phyloP scores from a whole-genome alignment of 2,113 vertebrate species.

The Herpetotheres cachinnans region DNA sequence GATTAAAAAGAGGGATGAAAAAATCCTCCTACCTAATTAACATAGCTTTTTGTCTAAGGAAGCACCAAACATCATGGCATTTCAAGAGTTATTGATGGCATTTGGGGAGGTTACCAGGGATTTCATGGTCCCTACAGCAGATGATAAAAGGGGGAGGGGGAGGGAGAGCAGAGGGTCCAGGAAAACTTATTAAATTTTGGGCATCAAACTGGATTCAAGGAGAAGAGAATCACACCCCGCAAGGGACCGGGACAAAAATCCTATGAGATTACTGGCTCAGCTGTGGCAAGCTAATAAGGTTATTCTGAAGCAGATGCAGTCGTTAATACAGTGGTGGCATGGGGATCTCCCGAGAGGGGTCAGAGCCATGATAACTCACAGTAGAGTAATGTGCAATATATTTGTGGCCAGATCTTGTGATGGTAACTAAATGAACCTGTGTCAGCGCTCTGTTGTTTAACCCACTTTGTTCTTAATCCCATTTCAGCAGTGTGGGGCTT shows the following conservation, averaged over 20 bases:
- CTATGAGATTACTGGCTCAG: slow-evolving; percentile 80
- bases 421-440: slow-evolving; percentile 64
- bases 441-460: slow-evolving; percentile 15
- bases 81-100: slow-evolving; percentile 78
- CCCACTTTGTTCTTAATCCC: slow-evolving; percentile 54
- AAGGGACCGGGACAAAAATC: slow-evolving; percentile 69
- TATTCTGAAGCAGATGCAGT: slow-evolving; percentile 82
- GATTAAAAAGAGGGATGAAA: slow-evolving; percentile 29
- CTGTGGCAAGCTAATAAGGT: slow-evolving; percentile 83
- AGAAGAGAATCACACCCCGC: slow-evolving; percentile 72
- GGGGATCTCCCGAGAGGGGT: slow-evolving; percentile 79
- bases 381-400: slow-evolving; percentile 73
- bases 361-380: slow-evolving; percentile 80
- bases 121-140: slow-evolving; percentile 69
- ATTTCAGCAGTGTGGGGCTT: not conserved
- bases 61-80: slow-evolving; percentile 73
- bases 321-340: slow-evolving; percentile 84
- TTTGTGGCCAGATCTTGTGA: slow-evolving; percentile 76
- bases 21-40: slow-evolving; percentile 69
- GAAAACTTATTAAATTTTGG: slow-evolving; percentile 78
- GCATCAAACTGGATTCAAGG: slow-evolving; percentile 77
- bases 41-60: slow-evolving; percentile 70
- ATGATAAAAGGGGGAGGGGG: slow-evolving; percentile 66
- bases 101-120: slow-evolving; percentile 73
- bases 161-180: slow-evolving; percentile 73